Evolutionary conservation across 2,797 vertebrate genomes (phyloP).

Genomic region (Rhincodon typus): DNA sequence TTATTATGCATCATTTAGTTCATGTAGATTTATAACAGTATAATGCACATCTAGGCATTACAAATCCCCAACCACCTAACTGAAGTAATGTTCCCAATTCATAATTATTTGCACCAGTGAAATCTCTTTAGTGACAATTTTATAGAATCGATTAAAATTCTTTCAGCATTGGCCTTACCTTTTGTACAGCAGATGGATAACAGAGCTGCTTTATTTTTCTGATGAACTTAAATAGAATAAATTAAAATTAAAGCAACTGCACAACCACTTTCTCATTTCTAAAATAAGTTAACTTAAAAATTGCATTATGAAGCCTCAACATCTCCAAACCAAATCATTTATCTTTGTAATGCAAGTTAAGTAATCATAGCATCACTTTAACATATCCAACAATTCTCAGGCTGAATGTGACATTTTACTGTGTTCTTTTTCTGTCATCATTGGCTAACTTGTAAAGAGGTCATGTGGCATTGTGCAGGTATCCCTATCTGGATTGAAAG

Average conservation of each 20-base stretch:
- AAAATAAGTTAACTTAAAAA: not conserved
- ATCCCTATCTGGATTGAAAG: too few species aligned
- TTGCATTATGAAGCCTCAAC: not conserved
- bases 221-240: not conserved
- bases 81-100: not conserved
- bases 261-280: not conserved
- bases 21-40: constrained; percentile 13
- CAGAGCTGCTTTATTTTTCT: not conserved
- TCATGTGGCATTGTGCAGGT: too few species aligned
- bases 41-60: not conserved
- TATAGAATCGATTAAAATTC: not conserved
- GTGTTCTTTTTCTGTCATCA: not conserved
- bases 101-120: not conserved
- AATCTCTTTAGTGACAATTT: not conserved
- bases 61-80: not conserved
- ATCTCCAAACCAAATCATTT: not conserved
- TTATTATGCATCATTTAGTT: not conserved
- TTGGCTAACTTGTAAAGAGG: not conserved
- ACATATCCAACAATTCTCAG: not conserved
- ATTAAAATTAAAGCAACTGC: not conserved
- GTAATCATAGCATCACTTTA: not conserved
- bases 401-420: not conserved
- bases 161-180: not conserved
- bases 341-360: not conserved
- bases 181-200: not conserved